Percentiles rank a stretch among this genome's conserved stretches.
Evolutionary conservation across 2,113 vertebrate species (phyloP).

Genomic region (Mesembrinibis cayennensis): DNA sequence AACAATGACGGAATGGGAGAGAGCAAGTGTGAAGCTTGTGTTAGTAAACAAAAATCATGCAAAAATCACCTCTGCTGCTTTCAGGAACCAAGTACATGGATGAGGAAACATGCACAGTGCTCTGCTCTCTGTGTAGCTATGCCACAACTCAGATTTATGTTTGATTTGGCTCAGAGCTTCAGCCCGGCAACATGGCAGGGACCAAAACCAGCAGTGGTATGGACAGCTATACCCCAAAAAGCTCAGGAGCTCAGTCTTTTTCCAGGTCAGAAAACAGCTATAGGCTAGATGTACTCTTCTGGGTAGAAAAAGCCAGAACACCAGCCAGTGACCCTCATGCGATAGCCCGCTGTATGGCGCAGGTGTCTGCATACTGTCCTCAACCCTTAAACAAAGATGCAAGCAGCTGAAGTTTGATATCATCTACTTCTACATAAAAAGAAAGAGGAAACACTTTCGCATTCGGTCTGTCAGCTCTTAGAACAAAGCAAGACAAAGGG

Average conservation of each 20-base stretch:
- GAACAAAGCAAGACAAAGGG: neutral
- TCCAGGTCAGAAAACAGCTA: neutral
- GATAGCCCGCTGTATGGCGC: fast-evolving
- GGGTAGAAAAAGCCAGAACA: neutral
- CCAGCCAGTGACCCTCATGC: neutral
- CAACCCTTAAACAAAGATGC: neutral
- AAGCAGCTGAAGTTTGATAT: neutral
- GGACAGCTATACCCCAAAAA: neutral
- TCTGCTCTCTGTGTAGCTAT: neutral
- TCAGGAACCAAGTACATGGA: neutral
- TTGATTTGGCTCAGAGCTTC: neutral
- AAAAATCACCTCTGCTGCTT: neutral
- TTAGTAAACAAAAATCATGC: neutral
- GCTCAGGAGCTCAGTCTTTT: neutral
- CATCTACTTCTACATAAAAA: neutral
- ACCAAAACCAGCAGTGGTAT: neutral
- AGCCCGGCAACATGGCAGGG: neutral
- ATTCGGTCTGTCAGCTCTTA: neutral
- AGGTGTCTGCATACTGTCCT: neutral
- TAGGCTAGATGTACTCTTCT: neutral
- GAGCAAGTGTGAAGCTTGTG: neutral
- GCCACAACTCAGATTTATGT: neutral
- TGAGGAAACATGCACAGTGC: neutral
- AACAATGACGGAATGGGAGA: neutral
- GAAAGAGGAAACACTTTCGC: neutral